Base-by-base conservation (phyloP, 1,140 invertebrate genomes). In the Panagrolaimus sp. region DNA sequence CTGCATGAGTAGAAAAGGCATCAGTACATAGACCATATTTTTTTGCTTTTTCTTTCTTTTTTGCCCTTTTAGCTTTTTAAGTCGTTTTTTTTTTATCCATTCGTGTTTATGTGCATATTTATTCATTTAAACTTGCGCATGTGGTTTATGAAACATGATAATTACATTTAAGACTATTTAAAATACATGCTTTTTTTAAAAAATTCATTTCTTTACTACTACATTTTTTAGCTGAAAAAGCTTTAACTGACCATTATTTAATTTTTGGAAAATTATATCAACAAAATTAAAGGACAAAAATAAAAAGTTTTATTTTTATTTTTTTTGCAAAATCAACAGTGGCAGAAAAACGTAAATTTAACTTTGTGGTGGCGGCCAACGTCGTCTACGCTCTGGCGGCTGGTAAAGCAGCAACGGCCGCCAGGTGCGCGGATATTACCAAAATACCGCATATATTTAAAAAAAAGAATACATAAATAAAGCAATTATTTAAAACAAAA, bases 361-460 rank as follows among this genome's bases (percentile, higher is more conserved):
- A 27, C 9, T 20, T 27, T 11, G n/a, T 11, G 27, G 51, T 20
- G 51, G 51, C 51, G 51, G 51, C 51, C 11, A 11, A 25, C n/a
- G 51, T 57, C 51, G 51, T 38, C 31, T 38, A 38, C 31, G 31
- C 51, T 25, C 51, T 57, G 51, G 51, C 51, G 51, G 51, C 51
- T 57, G 51, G 51, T 57, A 57, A 27, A 57, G 51, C 31, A 38
- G 31, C 51, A 20, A 57, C 51, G 20, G 51, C 51, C 51, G 51
- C 51, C 51, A 57, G 51, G 51, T 57, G 51, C 51, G 51, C 27
- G 51, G 51, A 57, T 27, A 20, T 20, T 25, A 27, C 20, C 20
- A 57, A 57, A 27, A 11, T 16, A 27, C 20, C 51, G 27, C 14
- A 25, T 27, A 57, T 57, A 27, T 20, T 27, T 27, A 9, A 57